phyloP scores from a whole-genome alignment of 2,797 vertebrate genomes.

The Scolopax bukidnonensis region DNA sequence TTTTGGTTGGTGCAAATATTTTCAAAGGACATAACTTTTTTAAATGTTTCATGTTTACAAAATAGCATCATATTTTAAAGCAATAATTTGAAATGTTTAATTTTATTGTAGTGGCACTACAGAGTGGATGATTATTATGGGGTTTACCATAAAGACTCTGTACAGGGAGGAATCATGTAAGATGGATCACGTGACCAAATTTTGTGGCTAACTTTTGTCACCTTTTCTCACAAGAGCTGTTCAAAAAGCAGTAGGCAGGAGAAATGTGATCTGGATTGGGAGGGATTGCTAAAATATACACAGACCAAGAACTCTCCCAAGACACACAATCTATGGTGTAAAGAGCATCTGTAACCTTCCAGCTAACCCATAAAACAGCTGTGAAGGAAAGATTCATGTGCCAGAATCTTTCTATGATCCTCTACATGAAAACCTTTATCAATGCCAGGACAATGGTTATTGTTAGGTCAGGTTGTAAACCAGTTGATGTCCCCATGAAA shows the following conservation, averaged over 20 bases:
- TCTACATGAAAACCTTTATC: not conserved
- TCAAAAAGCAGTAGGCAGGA: not conserved
- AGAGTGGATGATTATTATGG: not conserved
- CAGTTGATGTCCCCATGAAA: not conserved
- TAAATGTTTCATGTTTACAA: not conserved
- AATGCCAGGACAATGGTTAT: not conserved
- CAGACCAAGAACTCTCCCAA: not conserved
- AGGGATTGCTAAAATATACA: not conserved
- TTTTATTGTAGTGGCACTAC: not conserved
- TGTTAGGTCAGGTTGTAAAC: not conserved
- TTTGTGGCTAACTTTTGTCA: not conserved
- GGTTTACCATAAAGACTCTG: not conserved
- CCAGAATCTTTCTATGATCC: not conserved
- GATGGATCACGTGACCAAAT: not conserved
- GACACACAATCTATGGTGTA: not conserved
- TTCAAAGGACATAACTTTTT: not conserved
- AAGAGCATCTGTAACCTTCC: not conserved
- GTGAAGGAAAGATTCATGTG: not conserved
- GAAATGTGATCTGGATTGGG: fast-evolving
- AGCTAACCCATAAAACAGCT: not conserved
- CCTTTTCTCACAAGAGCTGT: not conserved
- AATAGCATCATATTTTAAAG: not conserved
- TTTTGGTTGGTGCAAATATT: not conserved
- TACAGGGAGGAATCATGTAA: not conserved
- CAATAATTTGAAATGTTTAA: not conserved